These are phyloP conservation scores for Zoroaster sp. DNA, from an alignment of 53 echinoderm and acorn worm genomes.

Conservation along the genomic window DNA sequence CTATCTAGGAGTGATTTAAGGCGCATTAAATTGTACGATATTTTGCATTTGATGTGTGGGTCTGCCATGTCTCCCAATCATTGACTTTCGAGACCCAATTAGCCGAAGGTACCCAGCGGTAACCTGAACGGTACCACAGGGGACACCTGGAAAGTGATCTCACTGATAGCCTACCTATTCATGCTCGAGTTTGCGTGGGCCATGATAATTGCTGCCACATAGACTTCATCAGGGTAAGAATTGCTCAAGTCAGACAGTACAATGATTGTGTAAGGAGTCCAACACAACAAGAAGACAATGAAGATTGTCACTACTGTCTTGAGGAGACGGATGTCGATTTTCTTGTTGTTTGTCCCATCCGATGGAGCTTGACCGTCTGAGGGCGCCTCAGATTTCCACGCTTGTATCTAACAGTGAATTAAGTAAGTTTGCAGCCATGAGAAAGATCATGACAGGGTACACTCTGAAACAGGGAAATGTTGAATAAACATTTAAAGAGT, in stretches of 20 bases:
- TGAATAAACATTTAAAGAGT: too few species aligned
- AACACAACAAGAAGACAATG: slow-evolving; percentile 64
- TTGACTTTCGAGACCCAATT: too few species aligned
- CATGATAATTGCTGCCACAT: slow-evolving; percentile 65
- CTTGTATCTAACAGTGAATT: background rate
- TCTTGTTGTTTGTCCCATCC: background rate
- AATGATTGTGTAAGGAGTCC: slow-evolving; percentile 76
- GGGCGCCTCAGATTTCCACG: background rate
- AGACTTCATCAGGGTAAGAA: slow-evolving; percentile 61
- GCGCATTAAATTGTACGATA: too few species aligned
- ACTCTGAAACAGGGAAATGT: too few species aligned
- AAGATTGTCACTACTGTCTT: slow-evolving; percentile 71
- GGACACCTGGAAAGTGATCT: too few species aligned
- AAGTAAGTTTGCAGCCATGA: background rate
- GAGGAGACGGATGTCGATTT: slow-evolving; percentile 62
- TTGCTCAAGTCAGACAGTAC: slow-evolving; percentile 61
- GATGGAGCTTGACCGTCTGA: background rate
- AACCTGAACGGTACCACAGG: too few species aligned
- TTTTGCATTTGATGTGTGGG: too few species aligned
- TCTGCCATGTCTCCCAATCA: too few species aligned
- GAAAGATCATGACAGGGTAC: background rate
- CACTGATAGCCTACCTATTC: slow-evolving; percentile 59
- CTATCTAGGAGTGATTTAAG: too few species aligned
- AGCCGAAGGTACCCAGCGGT: too few species aligned
- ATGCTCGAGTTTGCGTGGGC: slow-evolving; percentile 77